Conservation (phyloP, 1,140 invertebrate genomes). For the Babylonia areolata region DNA sequence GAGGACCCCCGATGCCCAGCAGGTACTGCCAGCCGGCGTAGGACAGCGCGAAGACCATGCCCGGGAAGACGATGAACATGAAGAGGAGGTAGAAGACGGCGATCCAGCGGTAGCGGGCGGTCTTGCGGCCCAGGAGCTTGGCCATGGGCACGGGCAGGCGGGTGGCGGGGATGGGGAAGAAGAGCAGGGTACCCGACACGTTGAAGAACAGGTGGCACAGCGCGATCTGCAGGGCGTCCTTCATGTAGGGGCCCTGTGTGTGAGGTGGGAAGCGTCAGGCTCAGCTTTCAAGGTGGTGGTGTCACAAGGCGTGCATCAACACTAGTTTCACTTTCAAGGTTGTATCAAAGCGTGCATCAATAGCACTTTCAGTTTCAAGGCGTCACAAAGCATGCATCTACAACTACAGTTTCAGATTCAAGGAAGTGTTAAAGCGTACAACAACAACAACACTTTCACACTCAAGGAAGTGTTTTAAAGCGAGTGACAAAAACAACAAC, state of each 20-base stretch:
- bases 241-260: slow-evolving; percentile 30
- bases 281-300: too few species aligned
- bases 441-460: too few species aligned
- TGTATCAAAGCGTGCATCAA: too few species aligned
- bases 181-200: slow-evolving; percentile 78
- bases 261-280: too few species aligned
- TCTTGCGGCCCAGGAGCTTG: slow-evolving; percentile 77
- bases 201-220: slow-evolving; percentile 77
- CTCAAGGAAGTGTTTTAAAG: too few species aligned
- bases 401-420: too few species aligned
- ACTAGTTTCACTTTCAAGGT: too few species aligned
- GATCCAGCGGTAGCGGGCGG: slow-evolving; percentile 80
- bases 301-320: too few species aligned
- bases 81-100: slow-evolving; percentile 79
- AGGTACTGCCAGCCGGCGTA: slow-evolving; percentile 66
- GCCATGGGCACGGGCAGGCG: slow-evolving; percentile 78
- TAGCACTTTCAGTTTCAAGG: too few species aligned
- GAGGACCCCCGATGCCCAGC: slow-evolving; percentile 53
- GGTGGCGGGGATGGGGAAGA: slow-evolving; percentile 80
- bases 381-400: too few species aligned
- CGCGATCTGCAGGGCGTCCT: slow-evolving; percentile 79
- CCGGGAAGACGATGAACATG: slow-evolving; percentile 79
- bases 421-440: too few species aligned
- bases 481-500: too few species aligned
- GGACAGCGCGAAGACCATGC: slow-evolving; percentile 76